Percentiles rank a stretch among this genome's conserved stretches.
phyloP scores from a whole-genome alignment of 2,113 vertebrate species.

The Campylorhamphus procurvoides region DNA sequence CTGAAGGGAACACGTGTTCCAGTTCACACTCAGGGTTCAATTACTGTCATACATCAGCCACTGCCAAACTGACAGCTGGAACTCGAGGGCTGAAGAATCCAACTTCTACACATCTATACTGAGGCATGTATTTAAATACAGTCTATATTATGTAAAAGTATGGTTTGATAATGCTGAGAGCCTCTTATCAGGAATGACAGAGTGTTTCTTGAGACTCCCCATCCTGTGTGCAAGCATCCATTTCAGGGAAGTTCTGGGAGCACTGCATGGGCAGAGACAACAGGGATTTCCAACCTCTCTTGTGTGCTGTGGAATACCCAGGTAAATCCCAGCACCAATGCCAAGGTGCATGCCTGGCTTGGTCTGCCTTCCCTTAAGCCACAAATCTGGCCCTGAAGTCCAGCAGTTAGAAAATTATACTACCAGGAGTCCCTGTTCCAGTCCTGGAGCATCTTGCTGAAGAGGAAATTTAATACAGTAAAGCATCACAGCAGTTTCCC shows the following conservation, averaged over 20 bases:
- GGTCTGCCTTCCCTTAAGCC: background rate
- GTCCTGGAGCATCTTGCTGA: background rate
- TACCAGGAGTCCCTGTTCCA: background rate
- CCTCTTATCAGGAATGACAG: background rate
- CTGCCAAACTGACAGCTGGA: slow-evolving; percentile 16
- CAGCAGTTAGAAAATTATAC: background rate
- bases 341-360: background rate
- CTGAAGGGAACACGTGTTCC: background rate
- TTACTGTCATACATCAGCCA: background rate
- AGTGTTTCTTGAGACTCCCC: background rate
- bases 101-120: background rate
- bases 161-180: background rate
- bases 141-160: background rate
- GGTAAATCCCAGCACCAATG: background rate
- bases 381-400: background rate
- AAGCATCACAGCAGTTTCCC: background rate
- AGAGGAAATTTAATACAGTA: background rate
- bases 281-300: background rate
- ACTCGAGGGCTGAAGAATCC: background rate
- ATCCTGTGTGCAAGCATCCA: background rate
- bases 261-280: background rate
- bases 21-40: background rate
- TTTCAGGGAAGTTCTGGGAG: background rate
- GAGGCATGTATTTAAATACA: background rate
- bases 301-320: background rate